Percentiles rank a stretch among this genome's conserved stretches.
These are phyloP conservation scores for Stenurella melanura DNA, from an alignment of 2,888 invertebrate genomes.

Conservation along the genomic window DNA sequence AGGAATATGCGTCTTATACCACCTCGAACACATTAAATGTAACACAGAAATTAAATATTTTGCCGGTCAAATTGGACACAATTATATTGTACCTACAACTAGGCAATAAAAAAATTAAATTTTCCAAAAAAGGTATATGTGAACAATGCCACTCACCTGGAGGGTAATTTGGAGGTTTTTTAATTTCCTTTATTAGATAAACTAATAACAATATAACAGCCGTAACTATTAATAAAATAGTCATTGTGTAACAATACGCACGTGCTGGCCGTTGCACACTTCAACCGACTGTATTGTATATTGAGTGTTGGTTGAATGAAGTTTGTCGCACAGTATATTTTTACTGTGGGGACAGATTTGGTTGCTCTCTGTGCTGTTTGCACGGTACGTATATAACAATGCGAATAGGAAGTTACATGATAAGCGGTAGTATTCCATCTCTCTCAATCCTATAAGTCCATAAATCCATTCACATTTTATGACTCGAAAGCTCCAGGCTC, in stretches of 20 bases:
- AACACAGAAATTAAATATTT: too few species aligned
- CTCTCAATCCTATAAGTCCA: neutral
- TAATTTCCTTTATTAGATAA: conserved; percentile 41
- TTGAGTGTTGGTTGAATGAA: too few species aligned
- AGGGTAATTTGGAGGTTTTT: conserved; percentile 62
- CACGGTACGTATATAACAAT: neutral
- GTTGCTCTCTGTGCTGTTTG: too few species aligned
- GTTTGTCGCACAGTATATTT: neutral
- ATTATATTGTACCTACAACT: too few species aligned
- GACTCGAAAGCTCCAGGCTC: neutral
- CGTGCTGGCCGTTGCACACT: conserved; percentile 19
- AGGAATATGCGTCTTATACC: too few species aligned
- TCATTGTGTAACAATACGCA: conserved; percentile 28
- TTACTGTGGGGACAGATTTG: neutral
- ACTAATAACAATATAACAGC: conserved; percentile 43
- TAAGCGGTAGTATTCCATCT: neutral
- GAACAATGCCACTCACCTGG: conserved; percentile 52
- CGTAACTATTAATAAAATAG: conserved; percentile 40
- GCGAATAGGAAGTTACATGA: neutral
- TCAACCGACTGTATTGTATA: neutral
- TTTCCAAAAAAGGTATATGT: neutral
- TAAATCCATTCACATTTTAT: neutral
- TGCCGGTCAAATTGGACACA: too few species aligned
- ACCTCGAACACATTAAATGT: too few species aligned
- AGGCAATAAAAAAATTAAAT: too few species aligned